Evolutionary conservation across 1,140 invertebrate species (phyloP), one percentile per base, ranked within the genome.

Genomic region (Lucilia cuprina): DNA sequence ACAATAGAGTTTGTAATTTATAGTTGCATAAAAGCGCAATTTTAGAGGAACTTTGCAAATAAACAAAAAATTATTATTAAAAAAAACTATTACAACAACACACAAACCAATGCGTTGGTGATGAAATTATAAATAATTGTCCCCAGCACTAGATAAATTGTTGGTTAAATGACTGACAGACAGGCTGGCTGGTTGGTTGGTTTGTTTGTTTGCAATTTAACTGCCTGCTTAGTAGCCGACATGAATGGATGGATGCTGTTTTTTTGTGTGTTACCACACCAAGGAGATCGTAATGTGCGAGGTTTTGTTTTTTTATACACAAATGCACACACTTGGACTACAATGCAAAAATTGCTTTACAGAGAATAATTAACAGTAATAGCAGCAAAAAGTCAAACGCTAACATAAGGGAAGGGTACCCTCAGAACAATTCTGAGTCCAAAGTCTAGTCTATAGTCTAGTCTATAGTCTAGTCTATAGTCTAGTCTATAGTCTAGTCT

Each of bases 91-190:
- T 49, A 30, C 25, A 41, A 60, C 14, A 14, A 60, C 55, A 60
- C 12, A 80, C 77, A 25, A 49, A 49, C 8, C 14, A 78, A 49
- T 25, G 77, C 77, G 77, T 80, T 80, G 77, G 77, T 80, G 77
- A 80, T 80, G 77, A 80, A 80, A 80, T 80, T 80, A 80, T 80
- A 80, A 80, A 80, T 80, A 80, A 80, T 80, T 80, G 77, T 80
- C 65, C 65, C 65, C 65, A 70, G 65, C 65, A 70, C 65, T 21
- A 70, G n/a, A 25, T 70, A 25, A 70, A 25, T 21, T 19, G 41
- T 80, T 80, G 77, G 9, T 49, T 49, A n/a, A 78, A 47, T 78
- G 75, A 78, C 75, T 47, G 41, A 47, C 75, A 13, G n/a, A 49
- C 35, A 4, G 35, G 2, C 77, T 80, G 77, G n/a, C 41, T 49